Evolutionary conservation across 2,113 vertebrate genomes (phyloP), one percentile per base, ranked within the genome.

Genomic region (Apistogramma diplotaenia): DNA sequence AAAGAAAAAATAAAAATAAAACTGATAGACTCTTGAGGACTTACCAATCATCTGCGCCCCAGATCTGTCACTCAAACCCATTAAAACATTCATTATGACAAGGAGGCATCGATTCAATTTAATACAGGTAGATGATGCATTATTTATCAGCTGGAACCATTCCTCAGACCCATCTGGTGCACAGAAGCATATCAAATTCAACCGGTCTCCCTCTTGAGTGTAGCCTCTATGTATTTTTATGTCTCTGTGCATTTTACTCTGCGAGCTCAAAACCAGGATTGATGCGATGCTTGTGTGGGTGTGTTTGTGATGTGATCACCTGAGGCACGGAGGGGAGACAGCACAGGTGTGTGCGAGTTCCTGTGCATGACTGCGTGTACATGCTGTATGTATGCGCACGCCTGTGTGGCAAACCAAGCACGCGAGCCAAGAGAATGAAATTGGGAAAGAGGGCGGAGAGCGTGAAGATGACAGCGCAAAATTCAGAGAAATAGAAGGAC

Each of bases 61-160:
- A 87, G 86, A 91, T 91, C 76, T 80, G 87, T 81, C 90, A 86
- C 29, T 90, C 87, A 87, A 57, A 84, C 70, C 74, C 85, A 85
- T 92, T 88, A 86, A 92, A 86, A 85, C 88, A 81, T 78, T 89
- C 54, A 92, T 89, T 87, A 89, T 90, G 88, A 89, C 84, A 87
- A 78, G 79, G 74, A 81, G 84, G 59, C 83, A 90, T 90, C 81
- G 15, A 86, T 89, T 90, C 74, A 85, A 80, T 90, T 89, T 88
- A 83, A 89, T 87, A 89, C 90, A 90, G 89, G 89, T 87, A 90
- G 79, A 80, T 18, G 16, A 82, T 93, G 31, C 74, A 93, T 93
- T 90, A 94, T 93, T 93, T 76, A 94, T 87, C 61, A 87, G 53
- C 84, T 90, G 89, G 88, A 91, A 83, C 61, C 19, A 60, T 71